Percentiles rank a stretch among this genome's conserved stretches.
phyloP scores from a whole-genome alignment of 2,113 vertebrate species.

The Indicator maculatus region DNA sequence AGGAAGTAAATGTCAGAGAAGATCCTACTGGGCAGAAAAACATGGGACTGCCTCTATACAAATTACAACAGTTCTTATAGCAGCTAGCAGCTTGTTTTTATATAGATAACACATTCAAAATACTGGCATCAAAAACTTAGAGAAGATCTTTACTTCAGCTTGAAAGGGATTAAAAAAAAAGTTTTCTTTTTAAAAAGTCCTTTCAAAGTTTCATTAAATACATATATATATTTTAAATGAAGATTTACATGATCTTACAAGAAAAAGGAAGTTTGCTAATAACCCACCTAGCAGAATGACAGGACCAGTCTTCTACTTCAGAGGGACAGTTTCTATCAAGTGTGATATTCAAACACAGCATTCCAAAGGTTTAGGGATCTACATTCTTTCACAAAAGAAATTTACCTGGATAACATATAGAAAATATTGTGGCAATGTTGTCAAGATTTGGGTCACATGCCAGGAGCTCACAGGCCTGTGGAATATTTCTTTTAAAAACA shows the following conservation, averaged over 20 bases:
- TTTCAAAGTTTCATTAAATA: background rate
- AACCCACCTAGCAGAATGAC: background rate
- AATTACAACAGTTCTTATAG: background rate
- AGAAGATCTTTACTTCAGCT: background rate
- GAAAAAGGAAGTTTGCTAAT: background rate
- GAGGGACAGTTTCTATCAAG: background rate
- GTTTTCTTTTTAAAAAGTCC: background rate
- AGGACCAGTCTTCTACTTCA: background rate
- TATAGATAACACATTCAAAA: background rate
- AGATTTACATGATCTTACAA: background rate
- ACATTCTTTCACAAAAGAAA: background rate
- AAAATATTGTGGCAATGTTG: background rate
- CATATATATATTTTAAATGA: too few relatives aligned
- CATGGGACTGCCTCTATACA: background rate
- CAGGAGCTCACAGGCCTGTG: background rate
- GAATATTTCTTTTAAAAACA: background rate
- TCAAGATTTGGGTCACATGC: background rate
- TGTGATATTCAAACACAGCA: background rate
- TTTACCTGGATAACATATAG: background rate
- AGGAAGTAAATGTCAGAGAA: background rate
- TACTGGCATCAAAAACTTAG: background rate
- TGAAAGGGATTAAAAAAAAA: background rate
- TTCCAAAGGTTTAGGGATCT: background rate
- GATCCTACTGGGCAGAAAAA: background rate
- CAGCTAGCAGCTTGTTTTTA: background rate